phyloP scores from a whole-genome alignment of 2,888 invertebrate genomes.

The Acrocyrtus sp. region DNA sequence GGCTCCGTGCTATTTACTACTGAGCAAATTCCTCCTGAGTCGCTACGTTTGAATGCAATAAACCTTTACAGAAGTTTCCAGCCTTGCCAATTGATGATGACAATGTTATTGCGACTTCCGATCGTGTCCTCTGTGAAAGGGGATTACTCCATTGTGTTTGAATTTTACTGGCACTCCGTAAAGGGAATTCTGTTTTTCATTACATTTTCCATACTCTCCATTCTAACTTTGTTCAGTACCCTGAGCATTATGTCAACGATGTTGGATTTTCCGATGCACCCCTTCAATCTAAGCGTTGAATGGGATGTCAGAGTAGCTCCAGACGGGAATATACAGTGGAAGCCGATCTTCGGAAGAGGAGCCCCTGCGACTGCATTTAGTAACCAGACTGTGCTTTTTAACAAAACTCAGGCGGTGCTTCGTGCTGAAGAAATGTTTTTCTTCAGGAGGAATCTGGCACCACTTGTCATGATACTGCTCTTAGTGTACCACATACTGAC shows the following conservation, averaged over 20 bases:
- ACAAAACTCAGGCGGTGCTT: background rate
- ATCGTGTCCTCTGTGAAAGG: conserved; percentile 8
- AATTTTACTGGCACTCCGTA: conserved; percentile 28
- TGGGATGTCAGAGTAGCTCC: background rate
- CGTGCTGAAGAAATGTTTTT: conserved; percentile 50
- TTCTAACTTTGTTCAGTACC: background rate
- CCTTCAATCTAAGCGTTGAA: background rate
- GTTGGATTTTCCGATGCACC: conserved; percentile 27
- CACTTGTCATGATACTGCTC: conserved; percentile 33
- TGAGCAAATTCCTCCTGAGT: conserved; percentile 20
- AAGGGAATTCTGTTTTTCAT: conserved; percentile 38
- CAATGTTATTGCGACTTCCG: conserved; percentile 31
- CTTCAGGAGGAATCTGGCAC: conserved; percentile 40
- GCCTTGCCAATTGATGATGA: conserved; percentile 37
- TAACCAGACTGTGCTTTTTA: conserved; percentile 8
- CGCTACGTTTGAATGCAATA: conserved; percentile 9
- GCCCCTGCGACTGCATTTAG: background rate
- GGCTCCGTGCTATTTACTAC: background rate
- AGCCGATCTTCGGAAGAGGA: background rate
- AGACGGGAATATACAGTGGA: background rate
- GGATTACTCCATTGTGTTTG: conserved; percentile 31
- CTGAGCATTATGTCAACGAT: conserved; percentile 25
- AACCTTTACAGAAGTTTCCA: conserved; percentile 34
- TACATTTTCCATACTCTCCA: conserved; percentile 2
- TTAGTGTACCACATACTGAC: conserved; percentile 15